These are phyloP conservation scores for Drosophila takahashii DNA, from an alignment of 1,140 invertebrate species.

Conservation along the genomic window DNA sequence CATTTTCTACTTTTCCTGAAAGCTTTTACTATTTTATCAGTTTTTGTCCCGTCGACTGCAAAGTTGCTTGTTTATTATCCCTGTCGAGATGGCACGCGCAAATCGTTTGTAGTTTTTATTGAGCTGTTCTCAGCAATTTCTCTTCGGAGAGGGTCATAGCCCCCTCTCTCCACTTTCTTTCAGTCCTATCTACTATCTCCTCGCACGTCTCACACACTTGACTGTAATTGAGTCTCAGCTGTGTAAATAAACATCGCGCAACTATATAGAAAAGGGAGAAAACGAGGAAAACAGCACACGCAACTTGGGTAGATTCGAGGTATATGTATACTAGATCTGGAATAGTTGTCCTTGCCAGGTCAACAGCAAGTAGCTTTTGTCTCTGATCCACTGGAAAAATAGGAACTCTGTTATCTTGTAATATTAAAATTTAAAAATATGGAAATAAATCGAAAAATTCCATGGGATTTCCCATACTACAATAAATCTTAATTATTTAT, in stretches of 20 bases:
- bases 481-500: neutral
- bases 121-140: conserved; percentile 55
- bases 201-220: conserved; percentile 36
- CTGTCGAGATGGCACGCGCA: conserved; percentile 55
- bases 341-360: conserved; percentile 60
- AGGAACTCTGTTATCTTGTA: neutral
- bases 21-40: conserved; percentile 6
- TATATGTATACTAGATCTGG: conserved; percentile 37
- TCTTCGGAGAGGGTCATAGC: conserved; percentile 13
- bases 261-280: conserved; percentile 26
- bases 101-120: conserved; percentile 65
- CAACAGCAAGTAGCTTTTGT: conserved; percentile 47
- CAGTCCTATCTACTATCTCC: too few relatives aligned
- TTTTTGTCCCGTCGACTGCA: conserved; percentile 15
- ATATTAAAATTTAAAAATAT: too few relatives aligned
- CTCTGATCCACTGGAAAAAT: conserved; percentile 8
- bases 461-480: too few relatives aligned
- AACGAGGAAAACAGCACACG: conserved; percentile 14
- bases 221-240: conserved; percentile 58
- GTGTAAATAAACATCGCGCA: conserved; percentile 53
- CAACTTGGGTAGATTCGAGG: conserved; percentile 19
- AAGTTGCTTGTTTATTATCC: conserved; percentile 53
- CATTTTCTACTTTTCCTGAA: conserved; percentile 4
- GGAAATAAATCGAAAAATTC: too few relatives aligned
- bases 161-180: conserved; percentile 1